These are phyloP conservation scores for Porites divaricata DNA, from an alignment of 92 coral and sea anemone species.

Conservation along the genomic window DNA sequence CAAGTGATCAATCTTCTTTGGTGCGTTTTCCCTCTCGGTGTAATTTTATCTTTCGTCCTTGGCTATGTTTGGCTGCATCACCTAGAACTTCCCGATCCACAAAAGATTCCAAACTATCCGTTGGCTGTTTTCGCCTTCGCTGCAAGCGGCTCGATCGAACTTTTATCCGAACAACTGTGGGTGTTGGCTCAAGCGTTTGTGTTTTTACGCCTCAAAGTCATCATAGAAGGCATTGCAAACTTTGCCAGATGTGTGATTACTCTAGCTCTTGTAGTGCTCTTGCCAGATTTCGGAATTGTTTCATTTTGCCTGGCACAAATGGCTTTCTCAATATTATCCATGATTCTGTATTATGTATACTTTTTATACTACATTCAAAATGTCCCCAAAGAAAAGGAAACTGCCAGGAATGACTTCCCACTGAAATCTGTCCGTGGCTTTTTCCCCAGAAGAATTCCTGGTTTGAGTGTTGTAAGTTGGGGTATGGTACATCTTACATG, in stretches of 20 bases:
- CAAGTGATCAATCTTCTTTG: slow-evolving; percentile 95
- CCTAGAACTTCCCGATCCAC: slow-evolving; percentile 83
- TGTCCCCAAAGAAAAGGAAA: slow-evolving; percentile 8
- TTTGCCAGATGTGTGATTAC: slow-evolving; percentile 89
- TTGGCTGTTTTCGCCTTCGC: slow-evolving; percentile 84
- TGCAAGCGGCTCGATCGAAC: slow-evolving; percentile 81
- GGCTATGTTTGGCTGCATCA: slow-evolving; percentile 87
- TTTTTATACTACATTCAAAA: slow-evolving; percentile 64
- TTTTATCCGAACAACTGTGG: slow-evolving; percentile 96
- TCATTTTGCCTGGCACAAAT: slow-evolving; percentile 94
- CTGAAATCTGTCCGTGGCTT: slow-evolving; percentile 73
- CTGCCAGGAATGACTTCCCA: slow-evolving; percentile 71
- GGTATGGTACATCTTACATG: slow-evolving; percentile 85
- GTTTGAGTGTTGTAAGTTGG: slow-evolving; percentile 68
- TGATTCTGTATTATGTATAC: slow-evolving; percentile 80
- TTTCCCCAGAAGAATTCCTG: slow-evolving; percentile 64
- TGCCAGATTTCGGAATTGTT: slow-evolving; percentile 87
- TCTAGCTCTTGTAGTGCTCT: slow-evolving; percentile 69
- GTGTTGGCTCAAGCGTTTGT: slow-evolving; percentile 89
- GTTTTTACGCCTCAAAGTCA: slow-evolving; percentile 91
- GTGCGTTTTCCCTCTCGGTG: slow-evolving; percentile 95
- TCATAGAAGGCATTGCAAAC: slow-evolving; percentile 96
- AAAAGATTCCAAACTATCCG: slow-evolving; percentile 65
- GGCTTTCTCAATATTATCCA: slow-evolving; percentile 78
- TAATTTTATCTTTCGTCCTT: slow-evolving; percentile 60